Evolutionary conservation across 2,797 vertebrate species (phyloP), one percentile per base, ranked within the genome.

Genomic region (Brachyrhaphis roseni): DNA sequence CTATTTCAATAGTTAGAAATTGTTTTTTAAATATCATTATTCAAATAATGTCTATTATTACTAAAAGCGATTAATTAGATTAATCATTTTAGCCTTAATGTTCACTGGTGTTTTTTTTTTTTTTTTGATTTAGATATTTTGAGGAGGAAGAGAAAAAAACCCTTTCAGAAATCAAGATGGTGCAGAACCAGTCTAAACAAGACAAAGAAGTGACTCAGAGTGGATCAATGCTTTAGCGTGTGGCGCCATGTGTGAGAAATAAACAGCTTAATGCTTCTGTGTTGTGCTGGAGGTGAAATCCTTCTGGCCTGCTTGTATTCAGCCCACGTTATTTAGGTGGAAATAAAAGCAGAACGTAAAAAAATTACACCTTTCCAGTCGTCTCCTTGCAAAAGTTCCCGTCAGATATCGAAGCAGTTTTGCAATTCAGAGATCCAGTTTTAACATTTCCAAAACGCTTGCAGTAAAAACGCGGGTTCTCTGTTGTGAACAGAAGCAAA

Each of bases 211-310:
- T 28, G 26, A 13, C 55, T 28, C 55, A 59, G 55, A 59, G n/a
- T n/a, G 12, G 11, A 13, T 28, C 55, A 28, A 12, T 59, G 26
- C n/a, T 31, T 28, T 1, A 59, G 55, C 26, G 12, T 59, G 55
- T 59, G 26, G 55, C n/a, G 55, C 55, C n/a, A 28, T 62, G 59
- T 62, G 59, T 62, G 59, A 31, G 59, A 31, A 62, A 62, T 59
- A 28, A 62, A 62, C 59, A 62, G 31, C 28, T 34, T 62, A 34
- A 34, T 15, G 28, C 28, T 62, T 62, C 13, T 20, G 31, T 20
- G 62, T 36, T 66, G 62, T 4, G 16, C 3, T 36, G 23, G 34
- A 39, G 62, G 62, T 23, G 15, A 66, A 66, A 39, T 23, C 62
- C 34, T 36, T 66, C 6, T 66, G 62, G 34, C 6, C 18, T 0